phyloP scores from a whole-genome alignment of 2,797 vertebrate species.

The Chiroxiphia lanceolata region DNA sequence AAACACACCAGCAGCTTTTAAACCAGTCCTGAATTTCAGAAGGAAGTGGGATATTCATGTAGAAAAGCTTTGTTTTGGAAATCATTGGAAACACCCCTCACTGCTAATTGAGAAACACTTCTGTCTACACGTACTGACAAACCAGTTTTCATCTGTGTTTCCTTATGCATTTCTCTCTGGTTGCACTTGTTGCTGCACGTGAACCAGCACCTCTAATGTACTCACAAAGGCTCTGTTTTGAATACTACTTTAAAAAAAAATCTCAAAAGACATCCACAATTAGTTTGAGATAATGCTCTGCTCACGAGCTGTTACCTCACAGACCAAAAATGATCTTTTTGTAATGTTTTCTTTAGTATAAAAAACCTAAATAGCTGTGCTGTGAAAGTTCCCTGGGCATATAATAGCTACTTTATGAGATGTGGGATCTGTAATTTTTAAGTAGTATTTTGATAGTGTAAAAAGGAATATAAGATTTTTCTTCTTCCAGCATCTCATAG shows the following conservation, averaged over 20 bases:
- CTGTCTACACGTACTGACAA: neutral
- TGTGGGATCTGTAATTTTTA: neutral
- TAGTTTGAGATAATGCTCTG: constrained; percentile 25
- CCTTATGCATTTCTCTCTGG: neutral
- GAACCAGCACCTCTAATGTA: constrained; percentile 28
- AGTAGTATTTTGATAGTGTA: neutral
- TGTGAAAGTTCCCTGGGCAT: constrained; percentile 17
- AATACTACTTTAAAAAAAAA: constrained; percentile 14
- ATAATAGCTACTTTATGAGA: neutral
- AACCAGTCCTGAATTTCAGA: neutral
- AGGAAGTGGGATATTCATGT: neutral
- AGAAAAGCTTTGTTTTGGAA: neutral
- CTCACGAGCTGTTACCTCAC: neutral
- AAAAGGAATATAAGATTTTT: neutral
- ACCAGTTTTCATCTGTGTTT: neutral
- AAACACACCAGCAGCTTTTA: neutral
- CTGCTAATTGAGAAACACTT: neutral
- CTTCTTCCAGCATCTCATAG: neutral
- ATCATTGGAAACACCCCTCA: neutral
- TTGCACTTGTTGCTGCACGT: constrained; percentile 19
- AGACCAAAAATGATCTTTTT: constrained; percentile 8
- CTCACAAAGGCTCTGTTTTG: constrained; percentile 40
- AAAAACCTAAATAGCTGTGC: constrained; percentile 4
- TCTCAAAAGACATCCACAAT: neutral
- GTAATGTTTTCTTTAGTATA: neutral